These are phyloP conservation scores for Dendroctonus valens DNA, from an alignment of 1,140 invertebrate species.

Conservation along the genomic window DNA sequence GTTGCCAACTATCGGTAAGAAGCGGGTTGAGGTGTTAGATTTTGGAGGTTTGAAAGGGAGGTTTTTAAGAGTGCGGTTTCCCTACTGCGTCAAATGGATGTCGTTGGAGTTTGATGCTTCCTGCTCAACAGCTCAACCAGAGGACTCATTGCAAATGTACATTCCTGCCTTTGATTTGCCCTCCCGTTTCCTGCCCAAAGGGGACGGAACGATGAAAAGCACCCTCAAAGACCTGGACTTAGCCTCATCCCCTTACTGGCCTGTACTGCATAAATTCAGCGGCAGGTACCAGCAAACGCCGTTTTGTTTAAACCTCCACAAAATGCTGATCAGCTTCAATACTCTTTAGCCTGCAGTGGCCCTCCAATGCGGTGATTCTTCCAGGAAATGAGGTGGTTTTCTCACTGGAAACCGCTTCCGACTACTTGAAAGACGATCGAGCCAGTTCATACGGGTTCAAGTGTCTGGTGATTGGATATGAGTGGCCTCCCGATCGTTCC, in stretches of 20 bases:
- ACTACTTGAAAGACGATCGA: slow-evolving; percentile 92
- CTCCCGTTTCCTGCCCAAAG: neutral
- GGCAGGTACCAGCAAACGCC: slow-evolving; percentile 24
- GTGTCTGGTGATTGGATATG: slow-evolving; percentile 89
- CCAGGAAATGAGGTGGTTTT: slow-evolving; percentile 95
- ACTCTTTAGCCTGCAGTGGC: slow-evolving; percentile 72
- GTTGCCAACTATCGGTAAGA: slow-evolving; percentile 80
- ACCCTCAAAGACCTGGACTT: slow-evolving; percentile 40
- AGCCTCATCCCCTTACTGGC: slow-evolving; percentile 60
- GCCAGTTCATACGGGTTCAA: slow-evolving; percentile 85
- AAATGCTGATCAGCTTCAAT: too few species aligned
- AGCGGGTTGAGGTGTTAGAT: too few species aligned
- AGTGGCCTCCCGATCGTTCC: slow-evolving; percentile 62
- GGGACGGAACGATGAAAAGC: slow-evolving; percentile 13
- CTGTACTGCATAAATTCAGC: slow-evolving; percentile 68
- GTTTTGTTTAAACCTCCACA: too few species aligned
- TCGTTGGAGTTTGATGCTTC: slow-evolving; percentile 90
- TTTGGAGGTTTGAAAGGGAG: too few species aligned
- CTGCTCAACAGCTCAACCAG: slow-evolving; percentile 89
- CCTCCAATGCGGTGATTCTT: slow-evolving; percentile 79
- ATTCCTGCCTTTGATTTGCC: slow-evolving; percentile 58
- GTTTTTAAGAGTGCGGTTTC: slow-evolving; percentile 76
- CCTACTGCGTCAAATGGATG: slow-evolving; percentile 85
- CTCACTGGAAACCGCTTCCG: slow-evolving; percentile 91
- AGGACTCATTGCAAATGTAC: slow-evolving; percentile 88